Percentiles rank a stretch among this genome's conserved stretches.
Conservation (phyloP, 2,797 vertebrate genomes). For the Taeniopygia guttata region DNA sequence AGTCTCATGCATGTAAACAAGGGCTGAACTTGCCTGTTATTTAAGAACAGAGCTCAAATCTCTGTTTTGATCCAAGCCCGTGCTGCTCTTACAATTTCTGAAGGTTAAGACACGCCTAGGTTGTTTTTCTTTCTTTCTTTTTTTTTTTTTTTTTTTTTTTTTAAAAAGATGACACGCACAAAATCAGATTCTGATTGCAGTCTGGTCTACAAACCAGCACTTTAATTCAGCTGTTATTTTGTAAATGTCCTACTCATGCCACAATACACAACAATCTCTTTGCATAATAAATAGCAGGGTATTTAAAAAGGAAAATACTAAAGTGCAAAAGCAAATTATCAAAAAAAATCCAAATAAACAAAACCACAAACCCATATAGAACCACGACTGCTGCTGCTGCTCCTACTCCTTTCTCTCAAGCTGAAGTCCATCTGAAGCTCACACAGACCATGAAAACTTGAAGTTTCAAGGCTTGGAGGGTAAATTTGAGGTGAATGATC, state of each 20-base stretch:
- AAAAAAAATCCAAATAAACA: background rate
- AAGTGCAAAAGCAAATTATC: background rate
- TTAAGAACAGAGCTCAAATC: conserved; percentile 18
- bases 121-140: background rate
- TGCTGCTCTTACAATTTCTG: conserved; percentile 14
- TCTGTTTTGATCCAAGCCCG: background rate
- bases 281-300: conserved; percentile 24
- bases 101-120: background rate
- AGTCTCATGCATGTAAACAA: conserved; percentile 44
- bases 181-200: conserved; percentile 25
- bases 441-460: background rate
- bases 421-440: background rate
- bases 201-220: background rate
- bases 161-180: background rate
- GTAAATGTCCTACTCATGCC: background rate
- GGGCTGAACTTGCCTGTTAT: conserved; percentile 19
- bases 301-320: background rate
- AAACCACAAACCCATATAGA: background rate
- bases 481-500: background rate
- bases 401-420: background rate
- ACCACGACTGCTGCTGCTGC: background rate
- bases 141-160: background rate
- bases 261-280: background rate
- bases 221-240: conserved; percentile 14
- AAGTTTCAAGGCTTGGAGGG: background rate